phyloP scores from a whole-genome alignment of 2,113 vertebrate species.

The human (Homo sapiens) region GRCh38 chr2:44231501-44232000 shows the following conservation, averaged over 20 bases:
- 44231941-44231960: neutral
- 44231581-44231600: conserved; percentile 49
- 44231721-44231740: neutral
- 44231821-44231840: conserved; percentile 28
- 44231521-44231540: conserved; percentile 54
- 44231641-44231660: neutral
- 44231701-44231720: neutral
- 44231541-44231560: conserved; percentile 41
- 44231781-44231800: neutral
- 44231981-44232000: conserved; percentile 34
- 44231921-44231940: conserved; percentile 36
- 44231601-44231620: conserved; percentile 9
- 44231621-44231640: conserved; percentile 27
- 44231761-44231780: neutral
- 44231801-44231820: neutral
- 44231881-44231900: neutral
- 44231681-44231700: neutral
- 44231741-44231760: neutral
- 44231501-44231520: conserved; percentile 32
- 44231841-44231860: conserved; percentile 25
- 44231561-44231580: conserved; percentile 53
- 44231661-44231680: conserved; percentile 19
- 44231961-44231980: conserved; percentile 47
- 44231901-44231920: conserved; percentile 6
- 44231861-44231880: conserved; percentile 1